A percentile compares a stretch with the other conserved stretches of the same genome.
Conservation (phyloP, 2,888 invertebrate species). For the Cephus sareptanus region DNA sequence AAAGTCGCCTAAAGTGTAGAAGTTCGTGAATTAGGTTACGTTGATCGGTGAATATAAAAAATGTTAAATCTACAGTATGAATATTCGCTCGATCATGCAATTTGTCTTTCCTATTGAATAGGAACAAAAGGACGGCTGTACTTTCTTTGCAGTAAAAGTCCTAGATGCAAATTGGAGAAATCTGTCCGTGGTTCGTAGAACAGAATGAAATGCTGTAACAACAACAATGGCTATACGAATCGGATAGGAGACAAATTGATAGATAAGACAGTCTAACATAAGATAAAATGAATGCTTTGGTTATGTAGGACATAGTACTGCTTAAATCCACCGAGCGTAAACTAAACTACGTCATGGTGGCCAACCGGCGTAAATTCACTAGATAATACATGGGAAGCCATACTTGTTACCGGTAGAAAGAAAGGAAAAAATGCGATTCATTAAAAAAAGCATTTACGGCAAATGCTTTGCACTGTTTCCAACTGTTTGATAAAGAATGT, state of each 20-base stretch:
- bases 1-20: neutral
- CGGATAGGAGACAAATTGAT: neutral
- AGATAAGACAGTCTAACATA: neutral
- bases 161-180: constrained; percentile 4
- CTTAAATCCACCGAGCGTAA: constrained; percentile 43
- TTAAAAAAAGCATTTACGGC: neutral
- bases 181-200: neutral
- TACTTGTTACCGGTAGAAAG: neutral
- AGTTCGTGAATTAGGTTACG: too few relatives aligned
- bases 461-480: too few relatives aligned
- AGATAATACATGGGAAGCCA: neutral
- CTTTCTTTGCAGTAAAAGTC: neutral
- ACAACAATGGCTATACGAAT: neutral
- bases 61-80: neutral
- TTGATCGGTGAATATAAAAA: neutral
- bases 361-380: neutral
- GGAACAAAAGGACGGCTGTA: neutral
- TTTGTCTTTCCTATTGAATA: neutral
- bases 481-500: too few relatives aligned
- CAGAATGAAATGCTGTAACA: neutral
- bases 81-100: neutral
- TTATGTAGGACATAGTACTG: constrained; percentile 40
- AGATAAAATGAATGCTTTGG: neutral
- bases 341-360: constrained; percentile 21
- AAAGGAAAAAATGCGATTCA: neutral